Conservation (phyloP, 2,888 invertebrate genomes). For the Dasypogon diadema region DNA sequence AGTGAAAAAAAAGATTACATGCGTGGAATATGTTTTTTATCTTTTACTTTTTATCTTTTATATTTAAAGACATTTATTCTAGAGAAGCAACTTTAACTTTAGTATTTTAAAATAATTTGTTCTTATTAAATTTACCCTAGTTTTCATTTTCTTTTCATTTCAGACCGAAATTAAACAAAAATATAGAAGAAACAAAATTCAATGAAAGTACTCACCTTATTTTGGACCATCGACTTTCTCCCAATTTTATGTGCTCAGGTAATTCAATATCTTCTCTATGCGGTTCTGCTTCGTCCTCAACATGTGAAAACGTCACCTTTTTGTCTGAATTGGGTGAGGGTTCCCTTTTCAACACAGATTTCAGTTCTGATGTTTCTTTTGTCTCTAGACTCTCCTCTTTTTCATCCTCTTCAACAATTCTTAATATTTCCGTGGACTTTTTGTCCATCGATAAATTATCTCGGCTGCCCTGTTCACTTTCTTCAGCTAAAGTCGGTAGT, state of each 20-base stretch:
- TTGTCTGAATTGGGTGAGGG: conserved; percentile 68
- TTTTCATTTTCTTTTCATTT: too few species aligned
- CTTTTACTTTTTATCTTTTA: too few species aligned
- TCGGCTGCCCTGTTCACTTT: conserved; percentile 62
- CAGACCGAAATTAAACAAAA: too few species aligned
- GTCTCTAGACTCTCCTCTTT: conserved; percentile 60
- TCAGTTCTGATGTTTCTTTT: conserved; percentile 64
- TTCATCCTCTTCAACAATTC: conserved; percentile 55
- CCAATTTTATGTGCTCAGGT: conserved; percentile 65
- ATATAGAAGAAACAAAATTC: background rate
- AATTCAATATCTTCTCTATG: conserved; percentile 67
- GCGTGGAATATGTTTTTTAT: too few species aligned
- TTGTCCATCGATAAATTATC: conserved; percentile 54
- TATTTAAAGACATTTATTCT: too few species aligned
- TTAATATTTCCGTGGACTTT: conserved; percentile 52
- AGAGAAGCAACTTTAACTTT: too few species aligned
- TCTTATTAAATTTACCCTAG: too few species aligned
- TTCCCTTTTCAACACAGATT: conserved; percentile 66
- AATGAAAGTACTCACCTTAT: conserved; percentile 68
- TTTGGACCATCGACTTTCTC: conserved; percentile 65
- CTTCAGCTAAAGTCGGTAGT: conserved; percentile 65
- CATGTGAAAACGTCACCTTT: conserved; percentile 70
- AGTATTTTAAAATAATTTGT: too few species aligned
- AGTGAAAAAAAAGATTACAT: too few species aligned
- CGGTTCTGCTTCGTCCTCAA: conserved; percentile 66